A percentile compares a stretch with the other conserved stretches of the same genome.
phyloP scores from a whole-genome alignment of 2,888 invertebrate species.

The Campoletis raptor region DNA sequence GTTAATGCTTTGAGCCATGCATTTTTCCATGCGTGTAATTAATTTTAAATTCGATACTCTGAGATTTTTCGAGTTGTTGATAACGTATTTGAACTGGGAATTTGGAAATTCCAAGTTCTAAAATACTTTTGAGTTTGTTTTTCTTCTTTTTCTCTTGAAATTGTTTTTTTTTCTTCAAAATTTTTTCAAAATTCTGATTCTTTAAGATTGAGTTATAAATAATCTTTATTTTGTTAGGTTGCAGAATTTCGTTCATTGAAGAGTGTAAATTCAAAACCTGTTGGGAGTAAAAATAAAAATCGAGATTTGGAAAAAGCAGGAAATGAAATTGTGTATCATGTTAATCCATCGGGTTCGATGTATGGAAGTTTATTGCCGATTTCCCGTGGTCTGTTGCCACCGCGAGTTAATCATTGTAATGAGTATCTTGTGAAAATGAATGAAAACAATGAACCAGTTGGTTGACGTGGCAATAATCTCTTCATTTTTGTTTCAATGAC shows the following conservation, averaged over 20 bases:
- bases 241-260: constrained; percentile 86
- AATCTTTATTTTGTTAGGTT: constrained; percentile 83
- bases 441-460: neutral
- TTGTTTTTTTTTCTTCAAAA: neutral
- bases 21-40: neutral
- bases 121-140: neutral
- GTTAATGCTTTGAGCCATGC: too few relatives aligned
- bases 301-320: constrained; percentile 61
- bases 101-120: neutral
- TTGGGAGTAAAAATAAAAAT: constrained; percentile 81
- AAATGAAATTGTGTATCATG: constrained; percentile 86
- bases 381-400: constrained; percentile 63
- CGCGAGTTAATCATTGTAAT: constrained; percentile 29
- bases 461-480: neutral
- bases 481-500: neutral
- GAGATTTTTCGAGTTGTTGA: too few relatives aligned
- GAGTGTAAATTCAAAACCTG: constrained; percentile 84
- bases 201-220: neutral
- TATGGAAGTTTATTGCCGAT: constrained; percentile 76
- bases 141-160: neutral
- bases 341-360: constrained; percentile 84
- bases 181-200: neutral
- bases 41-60: neutral
- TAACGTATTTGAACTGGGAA: too few relatives aligned
- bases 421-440: constrained; percentile 6